Base-by-base conservation (phyloP, 2,888 invertebrate species). In the Acrobasis repandana region DNA sequence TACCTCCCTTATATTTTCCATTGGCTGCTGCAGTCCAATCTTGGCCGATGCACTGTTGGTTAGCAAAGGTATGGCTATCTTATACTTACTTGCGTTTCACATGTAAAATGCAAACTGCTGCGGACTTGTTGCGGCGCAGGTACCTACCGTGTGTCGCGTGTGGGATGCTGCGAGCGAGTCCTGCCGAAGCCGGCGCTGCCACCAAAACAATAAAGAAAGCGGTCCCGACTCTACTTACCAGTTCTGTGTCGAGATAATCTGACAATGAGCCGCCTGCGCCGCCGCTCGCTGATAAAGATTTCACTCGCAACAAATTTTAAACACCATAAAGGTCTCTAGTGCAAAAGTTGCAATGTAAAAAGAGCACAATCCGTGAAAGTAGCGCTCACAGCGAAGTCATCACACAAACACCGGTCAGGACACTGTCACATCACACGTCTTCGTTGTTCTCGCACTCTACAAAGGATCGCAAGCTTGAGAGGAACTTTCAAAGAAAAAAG, bases 211-310 rank as follows among this genome's bases (percentile, higher is more conserved):
- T 61, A 61, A 77, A 74, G 77, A 77, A 77, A 79, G 72, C 72
- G 66, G 69, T 65, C 66, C 65, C 67, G 68, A 67, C 69, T 71
- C 69, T 69, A 80, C 83, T 83, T 83, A 89, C 87, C 87, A 87
- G 85, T 85, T 83, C 80, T 78, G 74, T 79, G 82, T 83, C 85
- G 79, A 83, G 86, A 86, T 84, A 85, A 82, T 77, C 76, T 76
- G 82, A 86, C 85, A 84, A 82, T 84, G 84, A 79, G 80, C 81
- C 85, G 83, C 81, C 79, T 77, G 82, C 77, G 66, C 74, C 74
- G 70, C 68, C 65, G 67, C 73, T 71, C 73, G 75, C 74, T 77
- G 76, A 75, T 76, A 79, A 76, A 75, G 86, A 82, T 83, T 84
- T 83, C 85, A 84, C 85, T 75, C 73, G 74, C 66, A 72, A 72